Percentiles rank a stretch among this genome's conserved stretches.
phyloP scores from a whole-genome alignment of 2,888 invertebrate genomes.

The Sycophila texana region DNA sequence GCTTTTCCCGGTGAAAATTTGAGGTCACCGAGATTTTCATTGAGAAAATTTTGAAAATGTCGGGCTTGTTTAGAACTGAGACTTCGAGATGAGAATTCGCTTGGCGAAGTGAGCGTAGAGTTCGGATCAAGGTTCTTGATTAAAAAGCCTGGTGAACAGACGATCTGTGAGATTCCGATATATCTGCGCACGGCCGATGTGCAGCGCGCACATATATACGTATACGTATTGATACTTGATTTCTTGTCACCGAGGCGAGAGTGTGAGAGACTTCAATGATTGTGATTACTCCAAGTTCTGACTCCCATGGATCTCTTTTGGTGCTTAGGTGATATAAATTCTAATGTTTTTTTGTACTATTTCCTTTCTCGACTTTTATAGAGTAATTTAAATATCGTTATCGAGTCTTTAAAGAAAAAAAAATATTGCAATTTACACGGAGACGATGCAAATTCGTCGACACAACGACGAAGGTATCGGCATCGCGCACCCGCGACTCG shows the following conservation, averaged over 20 bases:
- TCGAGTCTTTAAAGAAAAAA: conserved; percentile 18
- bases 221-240: conserved; percentile 7
- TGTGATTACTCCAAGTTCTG: conserved; percentile 52
- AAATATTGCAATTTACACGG: conserved; percentile 21
- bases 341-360: conserved; percentile 50
- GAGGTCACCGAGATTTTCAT: too few relatives aligned
- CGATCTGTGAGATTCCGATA: conserved; percentile 36
- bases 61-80: too few relatives aligned
- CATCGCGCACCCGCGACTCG: conserved; percentile 8
- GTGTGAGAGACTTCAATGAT: conserved; percentile 42
- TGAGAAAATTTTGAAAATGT: too few relatives aligned
- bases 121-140: conserved; percentile 36
- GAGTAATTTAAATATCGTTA: conserved; percentile 41
- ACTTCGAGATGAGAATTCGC: not conserved
- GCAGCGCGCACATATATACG: not conserved
- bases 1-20: too few relatives aligned
- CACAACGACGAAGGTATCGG: conserved; percentile 10
- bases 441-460: conserved; percentile 15
- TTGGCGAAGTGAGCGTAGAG: not conserved
- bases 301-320: conserved; percentile 55
- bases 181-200: conserved; percentile 14
- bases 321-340: conserved; percentile 56
- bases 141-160: conserved; percentile 34
- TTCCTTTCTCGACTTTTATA: conserved; percentile 39
- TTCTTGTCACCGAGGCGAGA: conserved; percentile 15